Evolutionary conservation across 2,797 vertebrate species (phyloP), one percentile per base, ranked within the genome.

Genomic region (Pogonophryne albipinna): DNA sequence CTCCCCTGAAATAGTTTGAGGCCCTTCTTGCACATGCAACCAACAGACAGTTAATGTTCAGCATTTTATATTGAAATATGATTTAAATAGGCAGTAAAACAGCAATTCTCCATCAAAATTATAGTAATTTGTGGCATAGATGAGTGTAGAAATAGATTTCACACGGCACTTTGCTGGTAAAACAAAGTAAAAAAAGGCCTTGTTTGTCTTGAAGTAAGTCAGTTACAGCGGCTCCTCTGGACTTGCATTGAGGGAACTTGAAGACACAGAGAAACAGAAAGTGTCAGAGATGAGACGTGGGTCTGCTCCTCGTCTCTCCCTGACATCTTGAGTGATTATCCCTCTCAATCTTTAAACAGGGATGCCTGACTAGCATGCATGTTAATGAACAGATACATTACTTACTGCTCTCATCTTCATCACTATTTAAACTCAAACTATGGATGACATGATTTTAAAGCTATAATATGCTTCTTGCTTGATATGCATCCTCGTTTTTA

Each of bases 371-470:
- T 16, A 59, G 62, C 80, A 71, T 86, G 79, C 75, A 84, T 91
- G 85, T 90, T 89, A 85, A 88, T 87, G 85, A 89, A 74, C 75
- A 84, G 80, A 86, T 87, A 68, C 72, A 74, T 91, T 85, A 86
- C 82, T 68, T 17, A 10, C 84, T 82, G 38, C 84, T 85, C 73
- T 80, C 64, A 0, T 75, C 81, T 72, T 87, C 86, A 87, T 89
- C 71, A 85, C 71, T 87, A 79, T 87, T 92, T 91, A 74, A 91
- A 79, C 59, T 49, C 65, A 69, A 71, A 73, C 66, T 74, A 61
- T 71, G 76, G 64, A 80, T 84, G 41, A 69, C 71, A 74, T 65
- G 53, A 31, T 77, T 66, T 67, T 19, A 62, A 61, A 58, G 57
- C 47, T 68, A 57, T 66, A 74, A 79, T 66, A 49, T 61, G 71